phyloP scores from a whole-genome alignment of 1,140 invertebrate species.

The Bombus pascuorum region DNA sequence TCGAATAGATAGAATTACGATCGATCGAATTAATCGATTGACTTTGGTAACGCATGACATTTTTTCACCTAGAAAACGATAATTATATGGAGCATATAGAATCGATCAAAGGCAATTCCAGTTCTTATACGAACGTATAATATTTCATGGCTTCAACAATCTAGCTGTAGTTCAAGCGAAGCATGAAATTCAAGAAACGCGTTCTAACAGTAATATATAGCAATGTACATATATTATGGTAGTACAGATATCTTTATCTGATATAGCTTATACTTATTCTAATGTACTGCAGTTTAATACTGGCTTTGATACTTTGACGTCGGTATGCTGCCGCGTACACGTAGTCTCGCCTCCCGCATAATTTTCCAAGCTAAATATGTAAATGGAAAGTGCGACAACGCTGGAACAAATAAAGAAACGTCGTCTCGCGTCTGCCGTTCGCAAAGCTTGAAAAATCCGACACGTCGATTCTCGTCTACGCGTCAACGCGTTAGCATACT shows the following conservation, averaged over 20 bases:
- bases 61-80: not conserved
- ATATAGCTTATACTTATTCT: not conserved
- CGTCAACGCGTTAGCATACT: too few relatives aligned
- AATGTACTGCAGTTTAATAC: not conserved
- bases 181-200: not conserved
- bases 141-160: not conserved
- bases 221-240: not conserved
- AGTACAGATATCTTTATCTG: not conserved
- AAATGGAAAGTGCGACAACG: too few relatives aligned
- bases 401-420: too few relatives aligned
- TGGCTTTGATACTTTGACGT: too few relatives aligned
- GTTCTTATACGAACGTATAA: not conserved
- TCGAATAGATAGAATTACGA: too few relatives aligned
- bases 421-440: too few relatives aligned
- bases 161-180: not conserved
- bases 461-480: too few relatives aligned
- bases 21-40: too few relatives aligned
- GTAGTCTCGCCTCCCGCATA: too few relatives aligned
- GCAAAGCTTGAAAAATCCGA: too few relatives aligned
- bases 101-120: not conserved
- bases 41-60: accelerated
- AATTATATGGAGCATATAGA: not conserved
- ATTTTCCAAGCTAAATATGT: too few relatives aligned
- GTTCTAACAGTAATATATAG: not conserved
- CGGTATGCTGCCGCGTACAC: too few relatives aligned